phyloP scores from a whole-genome alignment of 2,888 invertebrate genomes.

The Chymomyza caudatula region DNA sequence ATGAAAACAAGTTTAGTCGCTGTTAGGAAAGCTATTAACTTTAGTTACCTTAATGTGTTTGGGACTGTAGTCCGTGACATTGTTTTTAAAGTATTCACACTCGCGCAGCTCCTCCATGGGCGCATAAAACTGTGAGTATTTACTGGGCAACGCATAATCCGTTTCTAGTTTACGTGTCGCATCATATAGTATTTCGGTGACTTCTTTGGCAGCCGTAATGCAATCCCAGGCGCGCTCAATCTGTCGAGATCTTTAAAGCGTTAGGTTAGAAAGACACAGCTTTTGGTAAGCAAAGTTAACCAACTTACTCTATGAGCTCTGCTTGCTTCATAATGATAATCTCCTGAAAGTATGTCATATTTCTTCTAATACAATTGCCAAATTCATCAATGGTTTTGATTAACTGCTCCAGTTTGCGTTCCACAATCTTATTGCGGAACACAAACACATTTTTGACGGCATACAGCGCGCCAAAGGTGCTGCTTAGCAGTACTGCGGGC shows the following conservation, averaged over 20 bases:
- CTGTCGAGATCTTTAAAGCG: conserved; percentile 67
- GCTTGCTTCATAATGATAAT: conserved; percentile 75
- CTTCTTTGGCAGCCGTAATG: conserved; percentile 76
- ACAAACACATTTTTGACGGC: conserved; percentile 70
- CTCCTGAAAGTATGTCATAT: conserved; percentile 77
- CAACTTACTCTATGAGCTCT: conserved; percentile 73
- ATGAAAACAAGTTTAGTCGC: neutral
- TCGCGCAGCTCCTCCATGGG: conserved; percentile 77
- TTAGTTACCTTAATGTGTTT: conserved; percentile 74
- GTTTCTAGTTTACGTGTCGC: conserved; percentile 75
- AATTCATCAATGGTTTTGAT: conserved; percentile 75
- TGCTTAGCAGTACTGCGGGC: conserved; percentile 67
- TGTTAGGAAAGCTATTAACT: too few relatives aligned
- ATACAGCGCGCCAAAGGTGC: conserved; percentile 70
- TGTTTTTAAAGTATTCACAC: conserved; percentile 76
- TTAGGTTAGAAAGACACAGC: neutral
- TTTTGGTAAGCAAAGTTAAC: neutral
- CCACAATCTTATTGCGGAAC: conserved; percentile 74
- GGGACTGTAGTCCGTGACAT: conserved; percentile 75
- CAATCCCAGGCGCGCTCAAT: conserved; percentile 77
- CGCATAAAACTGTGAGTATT: conserved; percentile 70
- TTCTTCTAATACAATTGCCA: conserved; percentile 76
- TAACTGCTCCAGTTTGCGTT: conserved; percentile 71
- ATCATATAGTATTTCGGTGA: conserved; percentile 75
- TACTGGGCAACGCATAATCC: conserved; percentile 64